A percentile compares a stretch with the other conserved stretches of the same genome.
Conservation (phyloP, 2,113 vertebrate genomes). For the Neodontobutis hainanensis region DNA sequence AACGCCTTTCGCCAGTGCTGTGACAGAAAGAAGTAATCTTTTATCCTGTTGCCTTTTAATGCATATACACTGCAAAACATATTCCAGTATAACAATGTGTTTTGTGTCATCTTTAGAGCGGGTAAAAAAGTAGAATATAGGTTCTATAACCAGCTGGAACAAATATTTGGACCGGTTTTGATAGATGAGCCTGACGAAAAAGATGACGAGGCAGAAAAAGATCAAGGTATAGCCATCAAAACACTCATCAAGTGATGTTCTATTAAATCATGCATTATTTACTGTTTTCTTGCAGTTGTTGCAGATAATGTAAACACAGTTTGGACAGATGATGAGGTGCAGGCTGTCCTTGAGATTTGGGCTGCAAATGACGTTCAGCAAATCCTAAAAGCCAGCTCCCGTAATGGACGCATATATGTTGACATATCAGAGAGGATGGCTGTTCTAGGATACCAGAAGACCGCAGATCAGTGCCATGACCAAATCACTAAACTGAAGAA, state of each 20-base stretch:
- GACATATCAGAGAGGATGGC: slow-evolving; percentile 64
- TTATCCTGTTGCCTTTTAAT: neutral
- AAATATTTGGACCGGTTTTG: slow-evolving; percentile 62
- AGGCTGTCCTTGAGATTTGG: slow-evolving; percentile 68
- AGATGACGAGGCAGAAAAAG: slow-evolving; percentile 61
- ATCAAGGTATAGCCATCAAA: slow-evolving; percentile 40
- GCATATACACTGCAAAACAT: neutral
- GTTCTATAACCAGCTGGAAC: slow-evolving; percentile 71
- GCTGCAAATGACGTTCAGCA: slow-evolving; percentile 68
- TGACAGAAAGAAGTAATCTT: slow-evolving; percentile 68
- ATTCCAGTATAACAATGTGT: neutral
- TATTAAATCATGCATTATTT: neutral
- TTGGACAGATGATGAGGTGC: slow-evolving; percentile 72
- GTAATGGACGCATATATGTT: slow-evolving; percentile 64
- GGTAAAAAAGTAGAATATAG: slow-evolving; percentile 64
- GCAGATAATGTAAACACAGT: slow-evolving; percentile 30
- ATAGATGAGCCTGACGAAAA: slow-evolving; percentile 62
- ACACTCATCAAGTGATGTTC: neutral
- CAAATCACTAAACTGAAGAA: slow-evolving; percentile 70
- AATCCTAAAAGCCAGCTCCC: slow-evolving; percentile 64
- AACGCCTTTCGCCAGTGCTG: slow-evolving; percentile 69
- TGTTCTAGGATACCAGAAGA: slow-evolving; percentile 50
- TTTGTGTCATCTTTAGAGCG: slow-evolving; percentile 32
- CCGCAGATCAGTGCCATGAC: slow-evolving; percentile 69
- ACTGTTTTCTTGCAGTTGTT: neutral